These are phyloP conservation scores for Carcina quercana DNA, from an alignment of 2,888 invertebrate genomes.

Conservation along the genomic window DNA sequence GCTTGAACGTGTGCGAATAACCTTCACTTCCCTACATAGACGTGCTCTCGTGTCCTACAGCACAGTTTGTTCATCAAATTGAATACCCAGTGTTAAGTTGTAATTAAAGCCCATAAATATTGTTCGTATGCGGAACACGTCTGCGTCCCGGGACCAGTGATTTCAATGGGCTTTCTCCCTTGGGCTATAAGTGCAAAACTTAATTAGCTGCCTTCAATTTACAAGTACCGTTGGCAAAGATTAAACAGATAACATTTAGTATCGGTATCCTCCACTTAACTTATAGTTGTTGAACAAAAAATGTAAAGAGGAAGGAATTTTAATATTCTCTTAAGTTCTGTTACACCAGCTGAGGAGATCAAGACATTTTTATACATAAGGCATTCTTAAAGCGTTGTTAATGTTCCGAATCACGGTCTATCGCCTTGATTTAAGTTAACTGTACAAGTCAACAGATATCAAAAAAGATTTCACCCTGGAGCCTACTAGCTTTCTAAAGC, in stretches of 20 bases:
- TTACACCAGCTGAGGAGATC: too few relatives aligned
- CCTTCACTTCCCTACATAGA: constrained; percentile 25
- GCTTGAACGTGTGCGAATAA: constrained; percentile 12
- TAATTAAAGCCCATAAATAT: constrained; percentile 51
- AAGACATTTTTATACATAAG: too few relatives aligned
- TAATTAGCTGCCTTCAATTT: constrained; percentile 1
- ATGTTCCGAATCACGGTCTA: too few relatives aligned
- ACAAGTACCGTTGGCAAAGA: too few relatives aligned
- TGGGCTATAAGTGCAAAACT: constrained; percentile 22
- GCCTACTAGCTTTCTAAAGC: too few relatives aligned
- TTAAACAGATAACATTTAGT: too few relatives aligned
- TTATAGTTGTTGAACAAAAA: too few relatives aligned
- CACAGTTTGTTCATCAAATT: constrained; percentile 29
- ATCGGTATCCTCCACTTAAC: too few relatives aligned
- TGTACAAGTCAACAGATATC: too few relatives aligned
- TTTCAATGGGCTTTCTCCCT: constrained; percentile 33
- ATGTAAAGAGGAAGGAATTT: background rate
- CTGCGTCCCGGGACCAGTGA: constrained; percentile 21
- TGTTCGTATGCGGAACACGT: constrained; percentile 34
- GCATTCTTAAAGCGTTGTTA: too few relatives aligned
- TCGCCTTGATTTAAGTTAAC: too few relatives aligned
- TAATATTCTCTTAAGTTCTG: background rate
- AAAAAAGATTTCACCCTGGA: too few relatives aligned
- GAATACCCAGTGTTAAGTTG: constrained; percentile 32
- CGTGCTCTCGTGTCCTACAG: constrained; percentile 26